Evolutionary conservation across 2,113 vertebrate species (phyloP), one percentile per base, ranked within the genome.

Genomic region (Cyanocitta stelleri): DNA sequence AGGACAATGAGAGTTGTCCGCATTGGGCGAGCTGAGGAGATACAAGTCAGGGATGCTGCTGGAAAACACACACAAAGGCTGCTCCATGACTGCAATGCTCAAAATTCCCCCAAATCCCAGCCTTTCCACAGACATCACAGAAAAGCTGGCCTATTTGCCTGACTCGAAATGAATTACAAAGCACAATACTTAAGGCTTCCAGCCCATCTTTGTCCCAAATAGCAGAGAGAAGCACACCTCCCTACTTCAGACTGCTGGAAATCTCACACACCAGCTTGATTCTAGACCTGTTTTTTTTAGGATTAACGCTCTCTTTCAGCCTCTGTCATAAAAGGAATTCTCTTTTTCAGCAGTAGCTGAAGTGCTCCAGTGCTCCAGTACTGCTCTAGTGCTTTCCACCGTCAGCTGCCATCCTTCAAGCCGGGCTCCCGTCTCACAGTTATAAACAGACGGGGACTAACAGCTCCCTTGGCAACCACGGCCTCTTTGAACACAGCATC

Each of bases 381-480:
- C 15, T 26, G 81, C 94, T 94, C 78, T 59, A 43, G 78, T 41
- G n/a, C 77, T 92, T 94, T 89, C 87, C 89, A 79, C 49, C 9
- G 0, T 78, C 89, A 80, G 68, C 52, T 89, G 91, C 84, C 74
- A 66, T 79, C 91, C 79, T 39, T 87, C 91, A 76, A 72, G 69
- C 74, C 1, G 0, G 67, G 90, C 58, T 93, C 82, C 82, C 0
- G 1, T 73, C 95, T 97, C 14, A 1, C 23, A 6, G 81, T 43
- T 89, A 69, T 63, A 69, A 88, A 89, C 95, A 96, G 86, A 73
- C 32, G 2, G 81, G 76, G 48, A 49, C 87, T 35, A 82, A 58
- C 73, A 91, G 87, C 93, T 95, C 95, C 96, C 96, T 93, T 96
- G 89, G 95, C 96, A 96, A 95, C 93, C 39, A 62, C 15, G 1